Base-by-base conservation (phyloP, 2,888 invertebrate genomes). In the Acrobeloides nanus region DNA sequence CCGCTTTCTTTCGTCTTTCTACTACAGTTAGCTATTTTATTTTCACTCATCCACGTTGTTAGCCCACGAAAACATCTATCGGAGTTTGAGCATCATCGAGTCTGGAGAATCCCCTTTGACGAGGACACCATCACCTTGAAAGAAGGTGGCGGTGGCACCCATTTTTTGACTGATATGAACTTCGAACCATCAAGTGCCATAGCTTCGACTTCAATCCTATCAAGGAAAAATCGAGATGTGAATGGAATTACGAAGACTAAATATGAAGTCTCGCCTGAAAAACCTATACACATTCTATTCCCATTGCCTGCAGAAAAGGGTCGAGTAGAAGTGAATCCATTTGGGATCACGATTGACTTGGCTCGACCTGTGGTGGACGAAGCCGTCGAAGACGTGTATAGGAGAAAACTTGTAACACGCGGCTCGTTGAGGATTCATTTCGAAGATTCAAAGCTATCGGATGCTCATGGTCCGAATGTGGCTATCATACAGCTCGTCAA, bases 391-490 rank as follows among this genome's bases (percentile, higher is more conserved):
- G 50, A 63, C 27, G 64, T 65, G 26, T 69, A 68, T 41, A 35
- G 48, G 5, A 29, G 48, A 15, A 42, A 53, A 18, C 34, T 66
- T 27, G 48, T 69, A 10, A 61, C 63, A 4, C 37, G 42, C 10
- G 52, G 56, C 41, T 66, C 67, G 6, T 31, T 70, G 15, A 29
- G 33, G 10, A 42, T 57, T n/a, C 52, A 54, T 25, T 70, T 60
- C 49, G 55, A 54, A 29, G 63, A 70, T 51, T 50, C 69, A 17
- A 43, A 59, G 35, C 51, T 66, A 10, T 62, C 62, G 3, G 71
- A 71, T 48, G 68, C 71, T 1, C 57, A 59, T 31, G 71, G 71
- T 1, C 71, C 71, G 8, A 71, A 71, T 41, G 63, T 71, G 1
- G 70, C 67, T 18, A 66, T 70, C 21, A 60, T 66, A 17, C 58